Evolutionary conservation across 2,888 invertebrate genomes (phyloP).

Genomic region (Saturnia japonica): DNA sequence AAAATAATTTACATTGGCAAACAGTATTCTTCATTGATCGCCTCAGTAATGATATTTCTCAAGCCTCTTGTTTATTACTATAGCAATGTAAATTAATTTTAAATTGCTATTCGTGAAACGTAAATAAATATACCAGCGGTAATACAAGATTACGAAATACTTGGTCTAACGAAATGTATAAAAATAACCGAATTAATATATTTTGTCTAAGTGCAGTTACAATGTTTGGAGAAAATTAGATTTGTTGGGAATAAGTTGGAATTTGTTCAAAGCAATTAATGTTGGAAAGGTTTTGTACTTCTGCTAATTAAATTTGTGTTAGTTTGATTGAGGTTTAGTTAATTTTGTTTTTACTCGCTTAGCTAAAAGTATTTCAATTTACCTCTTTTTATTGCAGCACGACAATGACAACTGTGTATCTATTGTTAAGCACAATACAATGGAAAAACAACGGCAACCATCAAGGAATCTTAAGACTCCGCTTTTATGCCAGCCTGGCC

Average conservation of each 20-base stretch:
- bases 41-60: background rate
- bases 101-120: background rate
- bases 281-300: background rate
- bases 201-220: background rate
- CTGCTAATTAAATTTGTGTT: background rate
- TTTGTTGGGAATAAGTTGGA: background rate
- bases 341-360: background rate
- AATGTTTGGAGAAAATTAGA: slow-evolving; percentile 3
- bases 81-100: background rate
- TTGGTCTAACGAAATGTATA: background rate
- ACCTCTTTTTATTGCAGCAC: no score
- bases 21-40: background rate
- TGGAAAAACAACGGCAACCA: no score
- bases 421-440: no score
- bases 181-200: background rate
- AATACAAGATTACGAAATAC: background rate
- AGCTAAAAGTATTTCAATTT: background rate
- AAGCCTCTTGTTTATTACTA: background rate
- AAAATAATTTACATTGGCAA: background rate
- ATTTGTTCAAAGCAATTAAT: background rate
- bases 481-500: no score
- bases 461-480: no score
- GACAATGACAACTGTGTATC: no score
- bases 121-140: background rate
- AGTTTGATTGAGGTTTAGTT: slow-evolving; percentile 2